Evolutionary conservation across 2,113 vertebrate genomes (phyloP).

Genomic region (Amblyopsis rosae): DNA sequence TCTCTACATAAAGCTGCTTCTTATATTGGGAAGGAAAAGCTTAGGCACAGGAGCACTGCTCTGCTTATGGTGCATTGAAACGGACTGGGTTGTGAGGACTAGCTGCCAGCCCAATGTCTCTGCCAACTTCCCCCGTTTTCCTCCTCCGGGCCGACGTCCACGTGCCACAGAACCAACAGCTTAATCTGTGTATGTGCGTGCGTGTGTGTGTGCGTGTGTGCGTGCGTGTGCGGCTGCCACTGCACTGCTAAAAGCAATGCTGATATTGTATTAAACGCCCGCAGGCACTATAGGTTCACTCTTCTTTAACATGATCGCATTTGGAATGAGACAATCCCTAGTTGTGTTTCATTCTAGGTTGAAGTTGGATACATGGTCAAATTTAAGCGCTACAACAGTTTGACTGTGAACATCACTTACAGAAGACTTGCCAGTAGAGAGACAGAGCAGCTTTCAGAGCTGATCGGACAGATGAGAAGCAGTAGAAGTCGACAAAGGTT

Average conservation of each 20-base stretch:
- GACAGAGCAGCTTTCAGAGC: too few relatives aligned
- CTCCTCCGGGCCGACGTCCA: neutral
- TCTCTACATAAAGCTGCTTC: constrained; percentile 35
- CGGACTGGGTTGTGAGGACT: constrained; percentile 56
- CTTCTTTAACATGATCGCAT: too few relatives aligned
- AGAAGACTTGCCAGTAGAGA: too few relatives aligned
- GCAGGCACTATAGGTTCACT: too few relatives aligned
- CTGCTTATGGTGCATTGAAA: constrained; percentile 21
- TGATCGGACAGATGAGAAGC: too few relatives aligned
- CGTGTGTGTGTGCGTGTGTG: neutral
- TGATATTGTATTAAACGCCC: too few relatives aligned
- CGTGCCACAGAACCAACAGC: neutral
- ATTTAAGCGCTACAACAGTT: too few relatives aligned
- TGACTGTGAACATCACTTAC: too few relatives aligned
- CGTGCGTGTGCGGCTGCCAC: neutral
- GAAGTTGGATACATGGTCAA: too few relatives aligned
- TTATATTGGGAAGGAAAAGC: neutral
- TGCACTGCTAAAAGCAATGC: neutral
- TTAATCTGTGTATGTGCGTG: neutral
- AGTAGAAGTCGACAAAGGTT: too few relatives aligned
- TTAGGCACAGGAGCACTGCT: constrained; percentile 9
- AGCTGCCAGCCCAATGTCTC: constrained; percentile 54
- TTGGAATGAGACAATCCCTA: too few relatives aligned
- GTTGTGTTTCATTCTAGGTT: too few relatives aligned
- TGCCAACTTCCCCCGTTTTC: neutral